phyloP scores from a whole-genome alignment of 64 coral and sea anemone species.

The Dendrophyllia cribrosa region DNA sequence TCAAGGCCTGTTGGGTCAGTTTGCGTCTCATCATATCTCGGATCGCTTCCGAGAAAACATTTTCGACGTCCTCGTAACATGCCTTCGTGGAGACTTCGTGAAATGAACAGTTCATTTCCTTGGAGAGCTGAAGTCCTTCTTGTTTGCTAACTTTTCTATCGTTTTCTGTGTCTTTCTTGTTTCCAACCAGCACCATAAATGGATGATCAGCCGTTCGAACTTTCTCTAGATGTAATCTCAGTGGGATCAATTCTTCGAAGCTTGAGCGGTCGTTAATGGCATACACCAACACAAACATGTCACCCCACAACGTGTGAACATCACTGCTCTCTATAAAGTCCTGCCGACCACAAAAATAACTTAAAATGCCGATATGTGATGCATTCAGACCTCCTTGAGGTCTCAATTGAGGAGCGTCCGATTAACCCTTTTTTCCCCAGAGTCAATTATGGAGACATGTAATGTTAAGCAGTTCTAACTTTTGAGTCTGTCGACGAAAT shows the following conservation, averaged over 20 bases:
- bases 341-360: constrained; percentile 13
- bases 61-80: constrained; percentile 62
- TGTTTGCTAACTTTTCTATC: constrained; percentile 48
- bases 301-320: constrained; percentile 69
- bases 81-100: constrained; percentile 57
- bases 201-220: constrained; percentile 27
- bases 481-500: too few species aligned
- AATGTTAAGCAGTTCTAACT: too few species aligned
- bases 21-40: constrained; percentile 37
- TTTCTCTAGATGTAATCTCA: constrained; percentile 30
- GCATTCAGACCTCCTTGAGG: not conserved
- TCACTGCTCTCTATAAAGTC: constrained; percentile 63
- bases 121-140: constrained; percentile 47
- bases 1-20: constrained; percentile 23
- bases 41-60: constrained; percentile 40
- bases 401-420: too few species aligned
- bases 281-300: constrained; percentile 71
- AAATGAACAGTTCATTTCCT: constrained; percentile 50
- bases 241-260: constrained; percentile 33
- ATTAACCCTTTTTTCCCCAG: too few species aligned
- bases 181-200: constrained; percentile 59
- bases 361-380: not conserved
- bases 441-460: too few species aligned
- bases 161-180: constrained; percentile 64
- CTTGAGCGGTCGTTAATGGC: constrained; percentile 74